Evolutionary conservation across 1,140 invertebrate species (phyloP), one percentile per base, ranked within the genome.

Genomic region (Bombyx mandarina): DNA sequence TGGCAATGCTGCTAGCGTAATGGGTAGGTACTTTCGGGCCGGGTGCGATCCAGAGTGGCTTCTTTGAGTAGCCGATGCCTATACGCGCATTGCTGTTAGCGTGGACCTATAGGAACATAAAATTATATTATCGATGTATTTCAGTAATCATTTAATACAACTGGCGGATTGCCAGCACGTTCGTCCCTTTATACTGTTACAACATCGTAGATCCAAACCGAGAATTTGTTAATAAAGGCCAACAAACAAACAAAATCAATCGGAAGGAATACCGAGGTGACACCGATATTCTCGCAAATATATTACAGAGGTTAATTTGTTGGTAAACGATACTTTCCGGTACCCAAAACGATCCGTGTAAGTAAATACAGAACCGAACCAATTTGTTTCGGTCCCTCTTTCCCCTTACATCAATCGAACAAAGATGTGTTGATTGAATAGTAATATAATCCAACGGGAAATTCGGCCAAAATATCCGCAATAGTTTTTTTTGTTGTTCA

Each of bases 361-460:
- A 74, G 67, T 63, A 66, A 74, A 74, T 65, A 63, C 51, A 22
- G 10, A 46, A 42, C 45, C 44, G 47, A 42, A 54, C 54, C 66
- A 66, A 72, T 69, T 76, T 70, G 64, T 65, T 71, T 66, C 62
- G 63, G 58, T 56, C 65, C 61, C 50, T 54, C 47, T 54, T 61
- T 68, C 64, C 63, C 51, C 67, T 66, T 56, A 57, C 73, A 71
- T 74, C 68, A 71, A 69, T 73, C 70, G 71, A 71, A 75, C 74
- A 75, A 73, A 77, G 77, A 73, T 62, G 52, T 62, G 61, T 67
- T 77, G 73, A 80, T 80, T 76, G 75, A 71, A 76, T 71, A 69
- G 77, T 76, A 76, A 79, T 63, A 70, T 65, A 77, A 80, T 75
- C 69, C 72, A 52, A 52, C 54, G 60, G 58, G 62, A 69, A 72